Evolutionary conservation across 2,888 invertebrate genomes (phyloP).

Genomic region (Hypena proboscidalis): DNA sequence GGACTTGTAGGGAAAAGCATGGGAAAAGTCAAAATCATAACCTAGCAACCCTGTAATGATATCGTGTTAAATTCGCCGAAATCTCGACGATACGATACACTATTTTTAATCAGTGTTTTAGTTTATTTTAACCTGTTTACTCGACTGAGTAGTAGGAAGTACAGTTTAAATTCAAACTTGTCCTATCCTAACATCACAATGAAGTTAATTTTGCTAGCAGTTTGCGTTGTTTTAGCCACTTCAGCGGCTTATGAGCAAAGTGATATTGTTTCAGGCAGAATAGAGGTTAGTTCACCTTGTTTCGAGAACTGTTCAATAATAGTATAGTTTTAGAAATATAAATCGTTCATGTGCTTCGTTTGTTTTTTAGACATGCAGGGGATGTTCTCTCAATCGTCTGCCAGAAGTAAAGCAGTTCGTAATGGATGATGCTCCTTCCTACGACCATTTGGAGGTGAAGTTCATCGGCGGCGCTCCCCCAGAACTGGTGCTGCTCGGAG

Average conservation of each 20-base stretch:
- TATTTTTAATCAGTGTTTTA: no score
- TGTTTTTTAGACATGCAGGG: slow-evolving; percentile 88
- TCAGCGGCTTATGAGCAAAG: slow-evolving; percentile 56
- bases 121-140: no score
- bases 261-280: slow-evolving; percentile 72
- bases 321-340: no score
- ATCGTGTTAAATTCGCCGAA: no score
- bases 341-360: no score
- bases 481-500: slow-evolving; percentile 86
- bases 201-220: slow-evolving; percentile 44
- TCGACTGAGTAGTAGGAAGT: no score
- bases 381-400: slow-evolving; percentile 88
- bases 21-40: no score
- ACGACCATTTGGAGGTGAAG: slow-evolving; percentile 86
- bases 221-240: slow-evolving; percentile 47
- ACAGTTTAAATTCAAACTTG: no score
- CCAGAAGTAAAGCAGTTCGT: slow-evolving; percentile 88
- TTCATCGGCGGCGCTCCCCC: slow-evolving; percentile 88
- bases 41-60: no score
- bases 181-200: slow-evolving; percentile 39
- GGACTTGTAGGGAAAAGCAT: no score
- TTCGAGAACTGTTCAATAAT: no score
- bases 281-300: slow-evolving; percentile 75
- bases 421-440: slow-evolving; percentile 88
- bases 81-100: no score